Base-by-base conservation (phyloP, 2,113 vertebrate species). In the Tragelaphus scriptus region DNA sequence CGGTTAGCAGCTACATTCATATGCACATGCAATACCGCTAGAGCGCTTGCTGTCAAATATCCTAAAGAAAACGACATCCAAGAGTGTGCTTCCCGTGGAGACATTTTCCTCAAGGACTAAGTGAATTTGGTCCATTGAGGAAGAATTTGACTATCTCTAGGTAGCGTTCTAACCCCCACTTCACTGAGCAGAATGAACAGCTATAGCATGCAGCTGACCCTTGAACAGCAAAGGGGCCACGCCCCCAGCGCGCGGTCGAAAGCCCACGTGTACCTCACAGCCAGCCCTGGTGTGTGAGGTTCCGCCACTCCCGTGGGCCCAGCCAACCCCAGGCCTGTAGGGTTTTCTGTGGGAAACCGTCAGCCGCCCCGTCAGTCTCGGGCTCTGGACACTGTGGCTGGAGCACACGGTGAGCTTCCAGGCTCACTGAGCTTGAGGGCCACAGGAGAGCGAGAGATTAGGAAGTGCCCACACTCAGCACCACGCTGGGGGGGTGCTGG, bases 11-110 rank as follows among this genome's bases (percentile, higher is more conserved):
- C 4, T 1, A 1, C 36, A 2, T 0, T 6, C 11, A 3, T 0
- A 14, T 0, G 1, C 23, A 44, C 71, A 7, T 1, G 71, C 30
- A 44, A 7, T 1, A 2, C 12, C 21, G 1, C 65, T 0, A 36
- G 5, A 3, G 6, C 0, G 5, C 68, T 0, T 6, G n/a, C n/a
- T 12, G 65, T 7, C 36, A 25, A 44, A 14, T 6, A 1, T 6
- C 26, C 77, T 30, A 14, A 36, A 85, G 36, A 86, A 89, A 79
- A 61, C 1, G n/a, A 5, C 1, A 5, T 26, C 14, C 8, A 7
- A 2, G 9, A 36, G 9, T 6, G 8, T 44, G 58, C 58, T 92
- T 90, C 51, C 63, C 7, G 32, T 1, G 15, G 56, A 68, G 59
- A 75, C 17, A 3, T 16, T 30, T 68, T 80, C 81, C 36, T 49